Evolutionary conservation across 2,797 vertebrate genomes (phyloP).

Genomic region (Periparus ater): DNA sequence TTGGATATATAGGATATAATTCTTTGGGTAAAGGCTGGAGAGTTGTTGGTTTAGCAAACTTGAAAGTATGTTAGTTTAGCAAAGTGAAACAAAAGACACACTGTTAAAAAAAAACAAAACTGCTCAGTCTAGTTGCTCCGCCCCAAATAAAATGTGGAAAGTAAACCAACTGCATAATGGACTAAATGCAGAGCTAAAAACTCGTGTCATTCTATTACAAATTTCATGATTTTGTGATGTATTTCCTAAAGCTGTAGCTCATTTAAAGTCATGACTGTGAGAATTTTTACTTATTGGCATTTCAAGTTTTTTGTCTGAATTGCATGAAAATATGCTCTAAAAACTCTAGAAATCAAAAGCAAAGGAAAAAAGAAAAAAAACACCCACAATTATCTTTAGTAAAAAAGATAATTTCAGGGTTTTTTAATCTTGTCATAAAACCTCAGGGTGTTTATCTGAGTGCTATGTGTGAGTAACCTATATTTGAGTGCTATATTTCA

Average conservation of each 20-base stretch:
- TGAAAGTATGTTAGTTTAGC: not conserved
- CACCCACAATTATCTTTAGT: rapidly evolving
- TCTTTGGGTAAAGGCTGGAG: not conserved
- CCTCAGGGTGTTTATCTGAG: not conserved
- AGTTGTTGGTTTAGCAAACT: not conserved
- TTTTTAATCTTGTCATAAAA: not conserved
- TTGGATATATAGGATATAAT: not conserved
- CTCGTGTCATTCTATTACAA: not conserved
- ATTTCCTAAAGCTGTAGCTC: not conserved
- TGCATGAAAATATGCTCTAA: not conserved
- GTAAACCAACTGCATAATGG: not conserved
- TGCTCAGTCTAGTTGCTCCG: not conserved
- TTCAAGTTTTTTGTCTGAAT: not conserved
- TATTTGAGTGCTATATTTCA: constrained; percentile 10
- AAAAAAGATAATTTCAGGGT: not conserved
- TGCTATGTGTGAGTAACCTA: not conserved
- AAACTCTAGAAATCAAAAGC: not conserved
- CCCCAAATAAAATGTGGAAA: not conserved
- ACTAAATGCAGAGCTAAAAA: not conserved
- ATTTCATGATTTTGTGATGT: not conserved
- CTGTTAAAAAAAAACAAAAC: not conserved
- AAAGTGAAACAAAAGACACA: not conserved
- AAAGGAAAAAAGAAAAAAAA: not conserved
- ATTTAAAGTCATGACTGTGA: not conserved
- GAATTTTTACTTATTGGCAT: not conserved